Percentiles rank a stretch among this genome's conserved stretches.
phyloP scores from a whole-genome alignment of 2,888 invertebrate species.

The Nomada ruficornis region DNA sequence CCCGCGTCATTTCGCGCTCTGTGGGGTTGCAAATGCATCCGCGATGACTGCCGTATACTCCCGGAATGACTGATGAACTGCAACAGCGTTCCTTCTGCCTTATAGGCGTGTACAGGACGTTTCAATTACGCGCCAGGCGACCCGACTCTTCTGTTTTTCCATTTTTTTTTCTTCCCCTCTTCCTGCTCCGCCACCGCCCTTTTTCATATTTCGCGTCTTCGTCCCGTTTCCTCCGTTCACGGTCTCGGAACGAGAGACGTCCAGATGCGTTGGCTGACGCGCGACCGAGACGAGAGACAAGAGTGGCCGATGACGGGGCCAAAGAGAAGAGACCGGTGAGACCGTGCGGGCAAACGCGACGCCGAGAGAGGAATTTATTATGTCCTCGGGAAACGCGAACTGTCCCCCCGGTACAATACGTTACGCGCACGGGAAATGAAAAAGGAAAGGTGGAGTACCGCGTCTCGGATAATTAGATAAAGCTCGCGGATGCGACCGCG shows the following conservation, averaged over 20 bases:
- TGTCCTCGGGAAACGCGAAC: constrained; percentile 63
- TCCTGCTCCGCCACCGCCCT: constrained; percentile 4
- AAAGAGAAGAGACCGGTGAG: constrained; percentile 55
- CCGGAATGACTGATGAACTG: constrained; percentile 84
- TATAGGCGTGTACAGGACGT: constrained; percentile 78
- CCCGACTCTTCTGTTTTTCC: constrained; percentile 27
- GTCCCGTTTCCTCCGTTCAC: constrained; percentile 53
- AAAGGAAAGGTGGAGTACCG: constrained; percentile 34
- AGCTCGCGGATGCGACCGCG: constrained; percentile 40
- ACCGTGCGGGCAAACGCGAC: constrained; percentile 15
- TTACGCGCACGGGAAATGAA: constrained; percentile 64
- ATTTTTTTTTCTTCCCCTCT: not conserved
- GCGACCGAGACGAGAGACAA: constrained; percentile 46
- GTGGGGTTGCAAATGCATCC: constrained; percentile 79
- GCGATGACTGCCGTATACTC: constrained; percentile 78
- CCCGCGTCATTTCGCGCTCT: constrained; percentile 82
- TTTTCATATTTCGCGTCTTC: constrained; percentile 50
- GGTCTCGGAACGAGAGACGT: constrained; percentile 26
- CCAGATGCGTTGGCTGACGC: constrained; percentile 15
- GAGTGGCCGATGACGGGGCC: constrained; percentile 67
- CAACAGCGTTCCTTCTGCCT: constrained; percentile 80
- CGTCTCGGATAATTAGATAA: constrained; percentile 65
- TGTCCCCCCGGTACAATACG: constrained; percentile 71
- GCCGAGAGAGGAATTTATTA: constrained; percentile 69
- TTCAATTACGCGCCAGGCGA: constrained; percentile 72